Evolutionary conservation across 1,140 invertebrate genomes (phyloP), one percentile per base, ranked within the genome.

Genomic region (Leptopilina boulardi): DNA sequence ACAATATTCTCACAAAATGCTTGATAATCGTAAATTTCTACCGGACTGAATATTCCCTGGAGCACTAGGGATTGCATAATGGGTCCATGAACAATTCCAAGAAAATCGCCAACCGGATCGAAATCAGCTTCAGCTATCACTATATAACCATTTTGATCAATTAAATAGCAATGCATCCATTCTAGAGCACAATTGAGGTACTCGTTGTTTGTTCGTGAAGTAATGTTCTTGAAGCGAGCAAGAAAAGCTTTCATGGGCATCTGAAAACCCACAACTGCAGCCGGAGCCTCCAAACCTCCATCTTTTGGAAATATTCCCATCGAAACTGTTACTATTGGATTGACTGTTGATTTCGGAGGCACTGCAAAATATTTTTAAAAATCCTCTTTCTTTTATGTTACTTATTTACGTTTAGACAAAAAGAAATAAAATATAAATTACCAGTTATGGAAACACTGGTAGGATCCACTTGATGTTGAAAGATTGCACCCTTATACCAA

Each of bases 71-170:
- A 93, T 71, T 94, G 91, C 93, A 98, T 95, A 3, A 98, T 93
- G 23, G 94, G 93, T 15, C 95, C 94, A 82, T 98, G 94, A 21
- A 97, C 88, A 75, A 95, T 94, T 0, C 97, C 97, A 90, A 98
- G 97, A 90, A 98, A 98, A 82, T 91, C 90, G 0, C 96, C 96
- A 0, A 95, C 95, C 51, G 95, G 92, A 11, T 95, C 91, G 15
- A 94, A 93, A 26, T 93, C 88, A 18, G 93, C 91, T 78, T 95
- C 93, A 0, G 95, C 94, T 15, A 97, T 92, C 0, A 98, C 92
- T n/a, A 98, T 93, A 86, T 97, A 98, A 0, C 97, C 97, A 86
- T 97, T 97, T 83, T 95, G 96, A 90, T 98, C 97, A 18, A 98
- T 93, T 3, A 98, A 91, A 86, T 95, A 98, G 85, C 97, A 98